Base-by-base conservation (phyloP, 1,140 invertebrate genomes). In the Zaprionus gabonicus region DNA sequence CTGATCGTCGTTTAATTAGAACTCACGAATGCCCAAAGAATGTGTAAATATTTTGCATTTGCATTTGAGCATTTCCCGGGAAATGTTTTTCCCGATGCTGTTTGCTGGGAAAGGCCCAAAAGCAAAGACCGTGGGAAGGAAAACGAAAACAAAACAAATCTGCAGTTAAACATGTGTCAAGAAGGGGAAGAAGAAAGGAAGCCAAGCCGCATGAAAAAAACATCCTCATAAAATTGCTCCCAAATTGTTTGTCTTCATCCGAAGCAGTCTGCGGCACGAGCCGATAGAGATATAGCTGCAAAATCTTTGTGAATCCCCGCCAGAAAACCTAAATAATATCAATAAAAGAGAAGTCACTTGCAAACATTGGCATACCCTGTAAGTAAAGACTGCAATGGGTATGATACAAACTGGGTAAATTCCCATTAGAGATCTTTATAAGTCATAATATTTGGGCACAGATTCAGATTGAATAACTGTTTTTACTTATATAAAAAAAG, bases 11-110 rank as follows among this genome's bases (percentile, higher is more conserved):
- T 72, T 78, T 80, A 70, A 53, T 69, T 70, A 53, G 71, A 69
- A 76, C 20, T 28, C 38, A 28, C 25, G 64, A 38, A 66, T 57
- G 66, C 10, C 28, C 9, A 67, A 71, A 84, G 59, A 73, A 84
- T 88, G 56, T 84, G 71, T 90, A 90, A 88, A 90, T 88, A 90
- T 88, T 82, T 87, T 80, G 69, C 78, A 81, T 41, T 34, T 34
- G 31, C 31, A 34, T 31, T 69, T 44, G 34, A 67, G 62, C 85
- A 65, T 74, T 88, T 90, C 78, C 56, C 53, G 70, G 36, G 72
- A 88, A 88, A 82, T 85, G 85, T 85, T 85, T 88, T 88, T 81
- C 34, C 62, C 56, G 38, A 57, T 34, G 31, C 31, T 34, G 9
- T 46, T 71, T 28, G 41, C 53, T 51, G 46, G 20, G 10, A 31